Conservation (phyloP, 2,113 vertebrate genomes). For the Corapipo altera region DNA sequence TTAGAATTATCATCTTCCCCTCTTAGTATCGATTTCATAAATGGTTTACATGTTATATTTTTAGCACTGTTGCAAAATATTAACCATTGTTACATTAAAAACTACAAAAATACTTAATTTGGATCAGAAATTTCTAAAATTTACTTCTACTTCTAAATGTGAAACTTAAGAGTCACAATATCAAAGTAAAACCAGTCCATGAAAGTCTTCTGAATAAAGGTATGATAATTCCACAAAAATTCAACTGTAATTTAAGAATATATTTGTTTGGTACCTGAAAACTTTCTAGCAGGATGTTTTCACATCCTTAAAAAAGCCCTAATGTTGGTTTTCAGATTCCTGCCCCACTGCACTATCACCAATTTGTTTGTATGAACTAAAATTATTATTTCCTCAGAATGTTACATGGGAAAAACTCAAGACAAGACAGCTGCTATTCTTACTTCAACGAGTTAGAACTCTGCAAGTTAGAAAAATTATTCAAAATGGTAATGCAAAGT, state of each 20-base stretch:
- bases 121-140: background rate
- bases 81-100: background rate
- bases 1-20: background rate
- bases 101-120: background rate
- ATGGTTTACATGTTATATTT: background rate
- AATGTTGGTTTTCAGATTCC: background rate
- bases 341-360: background rate
- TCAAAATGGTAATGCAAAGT: slow-evolving; percentile 45
- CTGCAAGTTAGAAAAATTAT: slow-evolving; percentile 26
- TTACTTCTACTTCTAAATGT: background rate
- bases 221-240: background rate
- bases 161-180: background rate
- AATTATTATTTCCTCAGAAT: slow-evolving; percentile 8
- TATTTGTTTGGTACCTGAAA: background rate
- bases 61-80: background rate
- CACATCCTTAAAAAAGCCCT: background rate
- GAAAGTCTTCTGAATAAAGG: background rate
- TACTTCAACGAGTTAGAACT: background rate
- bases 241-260: background rate
- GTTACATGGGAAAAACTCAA: background rate
- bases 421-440: slow-evolving; percentile 40
- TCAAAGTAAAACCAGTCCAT: background rate
- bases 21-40: background rate
- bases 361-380: background rate
- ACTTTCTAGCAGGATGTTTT: background rate